A percentile compares a stretch with the other conserved stretches of the same genome.
phyloP scores from a whole-genome alignment of 2,888 invertebrate species.

The Acheta domesticus region DNA sequence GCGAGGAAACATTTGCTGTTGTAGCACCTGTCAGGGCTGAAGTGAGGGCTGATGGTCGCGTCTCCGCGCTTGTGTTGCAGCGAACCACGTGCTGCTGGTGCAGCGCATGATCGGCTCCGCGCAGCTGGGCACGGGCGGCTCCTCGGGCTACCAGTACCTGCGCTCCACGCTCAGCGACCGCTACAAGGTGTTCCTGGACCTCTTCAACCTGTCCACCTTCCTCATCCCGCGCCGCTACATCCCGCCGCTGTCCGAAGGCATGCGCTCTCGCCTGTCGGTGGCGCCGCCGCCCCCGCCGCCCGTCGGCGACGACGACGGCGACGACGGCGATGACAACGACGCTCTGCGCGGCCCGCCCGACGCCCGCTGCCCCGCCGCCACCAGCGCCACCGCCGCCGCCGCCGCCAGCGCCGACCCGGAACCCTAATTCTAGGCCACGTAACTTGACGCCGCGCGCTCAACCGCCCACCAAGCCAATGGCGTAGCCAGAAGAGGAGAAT shows the following conservation, averaged over 20 bases:
- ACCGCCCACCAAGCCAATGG: no score
- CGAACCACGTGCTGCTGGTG: slow-evolving; percentile 97
- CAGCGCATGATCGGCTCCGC: slow-evolving; percentile 98
- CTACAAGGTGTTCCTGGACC: slow-evolving; percentile 95
- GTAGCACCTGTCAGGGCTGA: no score
- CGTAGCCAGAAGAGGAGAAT: no score
- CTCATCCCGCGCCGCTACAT: slow-evolving; percentile 87
- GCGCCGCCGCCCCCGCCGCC: slow-evolving; percentile 18
- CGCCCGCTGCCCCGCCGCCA: no score
- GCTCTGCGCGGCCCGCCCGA: no score
- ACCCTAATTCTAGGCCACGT: no score
- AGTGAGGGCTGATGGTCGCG: no score
- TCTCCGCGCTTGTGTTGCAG: slow-evolving; percentile 53
- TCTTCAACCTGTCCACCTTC: slow-evolving; percentile 96
- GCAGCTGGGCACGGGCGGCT: slow-evolving; percentile 94
- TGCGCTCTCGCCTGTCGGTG: slow-evolving; percentile 66
- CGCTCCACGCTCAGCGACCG: slow-evolving; percentile 96
- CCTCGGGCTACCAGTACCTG: slow-evolving; percentile 96
- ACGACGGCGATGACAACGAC: no score
- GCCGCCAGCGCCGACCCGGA: no score
- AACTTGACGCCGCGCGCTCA: no score
- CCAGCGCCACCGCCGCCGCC: no score
- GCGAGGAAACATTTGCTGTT: no score
- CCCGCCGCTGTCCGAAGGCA: slow-evolving; percentile 78
- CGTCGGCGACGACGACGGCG: background rate